phyloP scores from a whole-genome alignment of 1,140 invertebrate species.

The Drosophila arawakana region DNA sequence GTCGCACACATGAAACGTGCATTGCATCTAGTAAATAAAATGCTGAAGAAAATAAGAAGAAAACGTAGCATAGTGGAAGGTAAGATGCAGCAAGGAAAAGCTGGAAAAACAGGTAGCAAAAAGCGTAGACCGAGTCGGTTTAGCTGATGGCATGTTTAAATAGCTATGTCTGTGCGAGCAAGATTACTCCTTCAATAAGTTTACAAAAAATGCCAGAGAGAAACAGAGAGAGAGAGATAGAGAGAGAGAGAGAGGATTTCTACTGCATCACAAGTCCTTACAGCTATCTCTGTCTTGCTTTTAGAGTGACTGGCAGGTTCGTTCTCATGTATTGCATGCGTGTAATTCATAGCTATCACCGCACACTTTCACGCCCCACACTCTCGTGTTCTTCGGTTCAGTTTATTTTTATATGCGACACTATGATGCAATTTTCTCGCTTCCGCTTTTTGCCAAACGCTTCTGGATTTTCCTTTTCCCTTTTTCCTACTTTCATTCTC shows the following conservation, averaged over 20 bases:
- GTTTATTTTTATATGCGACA: slow-evolving; percentile 80
- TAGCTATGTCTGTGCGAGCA: slow-evolving; percentile 65
- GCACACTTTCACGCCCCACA: slow-evolving; percentile 45
- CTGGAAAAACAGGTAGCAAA: slow-evolving; percentile 17
- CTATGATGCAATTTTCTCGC: slow-evolving; percentile 81
- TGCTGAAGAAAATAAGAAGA: slow-evolving; percentile 27
- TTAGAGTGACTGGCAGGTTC: slow-evolving; percentile 22
- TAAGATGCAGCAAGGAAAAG: slow-evolving; percentile 1
- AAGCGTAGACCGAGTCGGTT: slow-evolving; percentile 39
- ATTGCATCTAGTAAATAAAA: slow-evolving; percentile 65
- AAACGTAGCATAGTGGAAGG: slow-evolving; percentile 8
- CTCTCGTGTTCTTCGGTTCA: slow-evolving; percentile 61
- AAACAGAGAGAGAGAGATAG: no score
- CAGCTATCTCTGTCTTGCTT: background rate
- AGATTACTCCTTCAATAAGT: slow-evolving; percentile 13
- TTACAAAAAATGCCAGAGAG: no score
- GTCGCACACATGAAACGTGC: slow-evolving; percentile 53
- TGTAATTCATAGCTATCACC: slow-evolving; percentile 79
- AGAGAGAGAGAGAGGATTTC: background rate
- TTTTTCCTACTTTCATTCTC: slow-evolving; percentile 2
- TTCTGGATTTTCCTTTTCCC: slow-evolving; percentile 17
- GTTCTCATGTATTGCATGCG: slow-evolving; percentile 63
- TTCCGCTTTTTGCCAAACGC: slow-evolving; percentile 58
- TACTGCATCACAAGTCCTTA: background rate
- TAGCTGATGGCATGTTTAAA: slow-evolving; percentile 75